A percentile compares a stretch with the other conserved stretches of the same genome.
Conservation (phyloP, 2,888 invertebrate species). For the Neoascia interrupta region DNA sequence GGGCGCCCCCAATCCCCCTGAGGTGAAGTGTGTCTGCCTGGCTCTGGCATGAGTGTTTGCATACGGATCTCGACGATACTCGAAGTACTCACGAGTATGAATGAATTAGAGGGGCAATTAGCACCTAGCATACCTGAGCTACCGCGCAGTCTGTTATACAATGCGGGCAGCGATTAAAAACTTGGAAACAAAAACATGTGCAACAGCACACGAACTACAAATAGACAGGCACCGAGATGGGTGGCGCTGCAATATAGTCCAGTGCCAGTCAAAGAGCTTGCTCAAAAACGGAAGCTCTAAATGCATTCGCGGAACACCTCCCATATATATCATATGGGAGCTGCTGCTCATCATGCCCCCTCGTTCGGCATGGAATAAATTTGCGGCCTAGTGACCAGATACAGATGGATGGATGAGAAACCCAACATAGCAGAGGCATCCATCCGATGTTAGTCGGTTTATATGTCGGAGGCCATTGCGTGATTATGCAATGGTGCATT, state of each 20-base stretch:
- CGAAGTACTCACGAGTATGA: slow-evolving; percentile 56
- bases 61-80: slow-evolving; percentile 29
- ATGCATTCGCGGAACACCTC: slow-evolving; percentile 65
- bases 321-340: slow-evolving; percentile 52
- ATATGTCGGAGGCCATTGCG: slow-evolving; percentile 69
- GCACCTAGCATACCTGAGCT: slow-evolving; percentile 59
- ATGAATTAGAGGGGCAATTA: slow-evolving; percentile 68
- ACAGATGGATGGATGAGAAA: slow-evolving; percentile 36
- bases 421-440: slow-evolving; percentile 8
- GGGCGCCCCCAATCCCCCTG: not conserved
- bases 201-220: slow-evolving; percentile 21
- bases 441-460: slow-evolving; percentile 68
- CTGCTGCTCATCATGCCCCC: slow-evolving; percentile 39
- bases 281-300: slow-evolving; percentile 64
- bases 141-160: slow-evolving; percentile 39
- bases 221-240: not conserved
- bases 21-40: slow-evolving; percentile 7
- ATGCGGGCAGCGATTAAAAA: slow-evolving; percentile 64
- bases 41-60: slow-evolving; percentile 38
- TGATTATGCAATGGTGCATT: slow-evolving; percentile 69
- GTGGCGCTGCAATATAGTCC: slow-evolving; percentile 25
- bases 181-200: slow-evolving; percentile 9
- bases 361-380: slow-evolving; percentile 53
- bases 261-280: slow-evolving; percentile 56
- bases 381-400: slow-evolving; percentile 69